A percentile compares a stretch with the other conserved stretches of the same genome.
These are phyloP conservation scores for Trachelus iudaicus DNA, from an alignment of 2,888 invertebrate species.

Conservation along the genomic window DNA sequence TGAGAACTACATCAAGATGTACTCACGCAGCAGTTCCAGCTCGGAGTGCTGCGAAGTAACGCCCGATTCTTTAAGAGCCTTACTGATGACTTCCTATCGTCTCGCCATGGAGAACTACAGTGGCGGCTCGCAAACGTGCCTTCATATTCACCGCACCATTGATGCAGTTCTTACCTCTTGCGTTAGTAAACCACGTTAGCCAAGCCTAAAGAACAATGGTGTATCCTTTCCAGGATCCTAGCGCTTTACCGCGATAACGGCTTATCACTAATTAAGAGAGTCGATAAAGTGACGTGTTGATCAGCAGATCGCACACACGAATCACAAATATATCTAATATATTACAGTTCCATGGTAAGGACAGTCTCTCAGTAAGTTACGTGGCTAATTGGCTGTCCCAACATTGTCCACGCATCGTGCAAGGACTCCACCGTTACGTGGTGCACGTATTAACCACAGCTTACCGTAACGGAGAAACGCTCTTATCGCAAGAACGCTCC, in stretches of 20 bases:
- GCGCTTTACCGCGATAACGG: background rate
- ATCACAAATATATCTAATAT: slow-evolving; percentile 4
- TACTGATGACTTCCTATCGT: slow-evolving; percentile 80
- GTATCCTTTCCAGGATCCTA: background rate
- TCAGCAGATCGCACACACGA: background rate
- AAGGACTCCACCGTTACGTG: slow-evolving; percentile 80
- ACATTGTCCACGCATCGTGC: slow-evolving; percentile 80
- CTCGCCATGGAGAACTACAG: slow-evolving; percentile 84
- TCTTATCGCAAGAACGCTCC: slow-evolving; percentile 54
- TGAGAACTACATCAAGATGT: slow-evolving; percentile 77
- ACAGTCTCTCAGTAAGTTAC: slow-evolving; percentile 78
- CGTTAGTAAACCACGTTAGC: slow-evolving; percentile 56
- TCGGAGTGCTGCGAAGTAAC: slow-evolving; percentile 67
- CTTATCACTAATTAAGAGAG: background rate
- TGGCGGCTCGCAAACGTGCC: slow-evolving; percentile 72
- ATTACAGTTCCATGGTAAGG: slow-evolving; percentile 79
- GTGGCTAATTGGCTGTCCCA: slow-evolving; percentile 85
- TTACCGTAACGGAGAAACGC: slow-evolving; percentile 64
- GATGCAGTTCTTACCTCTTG: slow-evolving; percentile 81
- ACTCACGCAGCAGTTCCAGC: slow-evolving; percentile 57
- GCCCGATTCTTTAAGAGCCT: slow-evolving; percentile 73
- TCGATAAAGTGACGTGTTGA: background rate
- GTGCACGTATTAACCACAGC: slow-evolving; percentile 72
- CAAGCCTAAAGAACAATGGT: background rate
- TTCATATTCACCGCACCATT: slow-evolving; percentile 77